Base-by-base conservation (phyloP, 2,888 invertebrate genomes). In the Sicus ferrugineus region DNA sequence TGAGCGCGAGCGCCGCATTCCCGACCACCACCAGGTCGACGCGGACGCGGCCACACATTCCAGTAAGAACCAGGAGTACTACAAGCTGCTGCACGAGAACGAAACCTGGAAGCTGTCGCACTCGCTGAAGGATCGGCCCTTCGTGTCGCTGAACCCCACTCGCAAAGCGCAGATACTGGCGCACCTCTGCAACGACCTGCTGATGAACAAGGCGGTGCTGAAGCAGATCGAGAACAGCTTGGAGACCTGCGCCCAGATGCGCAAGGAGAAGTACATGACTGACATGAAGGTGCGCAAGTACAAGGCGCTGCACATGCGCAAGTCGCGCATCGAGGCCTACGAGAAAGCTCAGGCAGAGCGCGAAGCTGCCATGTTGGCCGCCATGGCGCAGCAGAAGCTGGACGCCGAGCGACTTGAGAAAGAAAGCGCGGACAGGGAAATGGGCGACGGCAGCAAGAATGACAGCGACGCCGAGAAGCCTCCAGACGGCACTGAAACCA, bases 221-320 rank as follows among this genome's bases (percentile, higher is more conserved):
- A 89, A 93, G 38, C 97, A 97, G 85, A 93, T 98, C 68, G 98
- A 98, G 80, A 91, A 89, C 34, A 92, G 93, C 71, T 88, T 98
- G 62, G 97, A 98, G 74, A 92, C 91, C 67, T 93, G 94, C 73
- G 92, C 92, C 73, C 94, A 93, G 78, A 88, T 95, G 76, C 92
- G 93, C 81, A 93, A 96, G 79, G 97, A 98, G 80, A 90, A 96
- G 77, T 97, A 97, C 89, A 89, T 96, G 71, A 88, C 96, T 78
- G 98, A 98, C 81, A 94, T 94, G 80, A 95, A 96, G 87, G 91
- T 97, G 59, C 89, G 97, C 81, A 96, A 96, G 91, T 95, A 86
- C 86, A 92, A 89, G 72, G 82, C 83, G 23, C 75, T 93, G 61
- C 92, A 94, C 75, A 90, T 90, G 78, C 88, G 93, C 42, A 94